Percentiles rank a stretch among this genome's conserved stretches.
Conservation (phyloP, 1,140 invertebrate species). For the Schmidtea mediterranea region DNA sequence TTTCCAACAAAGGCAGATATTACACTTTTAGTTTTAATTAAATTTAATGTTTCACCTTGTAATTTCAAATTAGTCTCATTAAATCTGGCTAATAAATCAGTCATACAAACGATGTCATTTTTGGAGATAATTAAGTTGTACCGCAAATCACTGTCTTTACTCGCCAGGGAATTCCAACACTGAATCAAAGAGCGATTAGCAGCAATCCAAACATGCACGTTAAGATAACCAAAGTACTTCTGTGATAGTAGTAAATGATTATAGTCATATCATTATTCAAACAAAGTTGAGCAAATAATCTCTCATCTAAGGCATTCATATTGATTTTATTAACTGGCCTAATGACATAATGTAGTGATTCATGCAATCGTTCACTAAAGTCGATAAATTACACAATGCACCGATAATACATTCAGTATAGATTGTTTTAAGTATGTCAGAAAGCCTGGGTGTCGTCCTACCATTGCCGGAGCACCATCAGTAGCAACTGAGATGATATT, state of each 20-base stretch:
- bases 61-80: too few relatives aligned
- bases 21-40: too few relatives aligned
- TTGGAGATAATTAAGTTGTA: too few relatives aligned
- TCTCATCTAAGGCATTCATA: background rate
- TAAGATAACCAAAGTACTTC: background rate
- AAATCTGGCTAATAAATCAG: too few relatives aligned
- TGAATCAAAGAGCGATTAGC: background rate
- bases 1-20: too few relatives aligned
- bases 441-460: background rate
- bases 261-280: background rate
- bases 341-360: background rate
- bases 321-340: background rate
- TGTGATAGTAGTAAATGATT: background rate
- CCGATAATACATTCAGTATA: background rate
- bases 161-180: slow-evolving; percentile 11
- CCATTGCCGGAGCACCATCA: background rate
- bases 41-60: too few relatives aligned
- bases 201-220: background rate
- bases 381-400: background rate
- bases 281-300: background rate
- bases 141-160: background rate
- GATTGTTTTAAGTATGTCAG: slow-evolving; percentile 1
- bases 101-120: too few relatives aligned
- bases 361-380: background rate
- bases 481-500: background rate